A percentile compares a stretch with the other conserved stretches of the same genome.
These are phyloP conservation scores for Microcebus ravelobensis DNA, from an alignment of 2,113 vertebrate species.

Conservation along the genomic window DNA sequence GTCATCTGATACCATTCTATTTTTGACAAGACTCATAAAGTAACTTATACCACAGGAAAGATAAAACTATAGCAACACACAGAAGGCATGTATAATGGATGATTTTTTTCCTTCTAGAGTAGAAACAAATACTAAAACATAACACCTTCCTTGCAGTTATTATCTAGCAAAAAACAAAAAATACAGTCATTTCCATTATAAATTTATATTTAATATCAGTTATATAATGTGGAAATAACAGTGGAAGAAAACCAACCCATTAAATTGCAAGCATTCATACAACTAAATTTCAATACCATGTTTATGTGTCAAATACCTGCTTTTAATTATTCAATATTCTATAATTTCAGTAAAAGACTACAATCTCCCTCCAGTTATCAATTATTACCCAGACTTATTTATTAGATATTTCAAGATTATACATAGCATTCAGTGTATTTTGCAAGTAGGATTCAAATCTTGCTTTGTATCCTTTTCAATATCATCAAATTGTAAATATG, in stretches of 20 bases:
- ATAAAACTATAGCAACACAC: conserved; percentile 30
- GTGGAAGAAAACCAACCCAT: conserved; percentile 50
- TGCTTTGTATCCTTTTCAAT: conserved; percentile 9
- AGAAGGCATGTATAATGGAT: conserved; percentile 38
- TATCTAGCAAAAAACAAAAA: conserved; percentile 65
- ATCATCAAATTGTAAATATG: not conserved
- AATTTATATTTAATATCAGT: conserved; percentile 63
- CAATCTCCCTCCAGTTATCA: conserved; percentile 32
- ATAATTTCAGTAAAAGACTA: conserved; percentile 44
- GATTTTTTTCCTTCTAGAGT: conserved; percentile 41
- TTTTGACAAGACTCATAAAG: conserved; percentile 60
- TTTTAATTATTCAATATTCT: conserved; percentile 63
- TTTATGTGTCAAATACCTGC: conserved; percentile 68
- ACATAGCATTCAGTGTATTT: conserved; percentile 50
- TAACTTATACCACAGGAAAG: conserved; percentile 52
- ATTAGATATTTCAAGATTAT: conserved; percentile 30
- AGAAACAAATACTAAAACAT: conserved; percentile 52
- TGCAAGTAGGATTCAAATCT: conserved; percentile 30
- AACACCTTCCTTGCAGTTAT: conserved; percentile 58
- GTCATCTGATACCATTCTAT: conserved; percentile 44
- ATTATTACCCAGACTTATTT: conserved; percentile 53
- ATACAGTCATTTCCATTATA: conserved; percentile 28
- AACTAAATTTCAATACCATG: conserved; percentile 54
- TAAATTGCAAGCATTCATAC: conserved; percentile 63
- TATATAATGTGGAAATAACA: conserved; percentile 55